Percentiles rank a stretch among this genome's conserved stretches.
These are phyloP conservation scores for Danio jaintianensis DNA, from an alignment of 2,797 vertebrate genomes.

Conservation along the genomic window DNA sequence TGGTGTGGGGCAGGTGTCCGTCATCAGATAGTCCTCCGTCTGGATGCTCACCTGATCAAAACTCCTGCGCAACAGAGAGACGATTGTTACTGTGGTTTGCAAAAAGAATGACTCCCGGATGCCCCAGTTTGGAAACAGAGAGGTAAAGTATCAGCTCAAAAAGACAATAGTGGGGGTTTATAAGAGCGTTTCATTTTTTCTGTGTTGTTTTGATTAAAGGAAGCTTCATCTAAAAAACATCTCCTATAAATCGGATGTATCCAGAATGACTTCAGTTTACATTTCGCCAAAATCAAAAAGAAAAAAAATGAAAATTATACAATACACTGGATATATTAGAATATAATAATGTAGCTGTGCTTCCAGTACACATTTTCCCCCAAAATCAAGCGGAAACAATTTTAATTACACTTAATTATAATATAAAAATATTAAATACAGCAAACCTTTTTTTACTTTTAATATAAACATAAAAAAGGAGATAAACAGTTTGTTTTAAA, in stretches of 20 bases:
- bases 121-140: slow-evolving; percentile 1
- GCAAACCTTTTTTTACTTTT: too few relatives aligned
- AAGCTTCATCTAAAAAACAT: not conserved
- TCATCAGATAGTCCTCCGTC: slow-evolving; percentile 47
- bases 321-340: too few relatives aligned
- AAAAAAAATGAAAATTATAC: not conserved
- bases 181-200: not conserved
- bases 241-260: not conserved
- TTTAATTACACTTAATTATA: too few relatives aligned
- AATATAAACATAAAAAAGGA: too few relatives aligned
- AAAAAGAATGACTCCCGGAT: not conserved
- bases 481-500: too few relatives aligned
- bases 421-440: too few relatives aligned
- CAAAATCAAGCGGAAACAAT: too few relatives aligned
- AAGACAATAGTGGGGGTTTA: not conserved
- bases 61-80: slow-evolving; percentile 49
- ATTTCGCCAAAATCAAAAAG: not conserved
- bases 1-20: slow-evolving; percentile 50
- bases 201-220: not conserved
- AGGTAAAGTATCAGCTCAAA: not conserved
- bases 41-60: slow-evolving; percentile 60
- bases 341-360: not conserved
- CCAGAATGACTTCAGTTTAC: not conserved
- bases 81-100: slow-evolving; percentile 28
- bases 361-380: too few relatives aligned